A percentile compares a stretch with the other conserved stretches of the same genome.
These are phyloP conservation scores for Drosophila willistoni DNA, from an alignment of 1,140 invertebrate genomes.

Conservation along the genomic window DNA sequence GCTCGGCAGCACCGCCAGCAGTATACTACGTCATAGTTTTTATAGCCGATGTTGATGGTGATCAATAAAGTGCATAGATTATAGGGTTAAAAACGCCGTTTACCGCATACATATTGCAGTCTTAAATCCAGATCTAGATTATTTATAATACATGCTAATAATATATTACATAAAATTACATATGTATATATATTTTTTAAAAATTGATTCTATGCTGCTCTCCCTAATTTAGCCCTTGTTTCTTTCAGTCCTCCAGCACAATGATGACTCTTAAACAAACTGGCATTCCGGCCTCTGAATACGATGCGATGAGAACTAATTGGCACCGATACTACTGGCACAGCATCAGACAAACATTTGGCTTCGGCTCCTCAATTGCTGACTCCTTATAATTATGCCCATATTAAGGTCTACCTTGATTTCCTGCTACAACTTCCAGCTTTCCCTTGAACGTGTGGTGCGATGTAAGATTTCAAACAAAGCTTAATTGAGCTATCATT, in stretches of 20 bases:
- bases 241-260: slow-evolving; percentile 90
- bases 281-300: slow-evolving; percentile 91
- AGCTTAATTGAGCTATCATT: not conserved
- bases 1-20: too few relatives aligned
- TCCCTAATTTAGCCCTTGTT: not conserved
- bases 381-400: slow-evolving; percentile 62
- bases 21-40: too few relatives aligned
- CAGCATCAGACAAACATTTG: slow-evolving; percentile 95
- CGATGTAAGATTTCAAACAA: not conserved
- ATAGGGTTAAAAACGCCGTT: too few relatives aligned
- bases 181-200: too few relatives aligned
- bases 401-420: slow-evolving; percentile 12
- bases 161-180: too few relatives aligned
- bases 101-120: too few relatives aligned
- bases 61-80: too few relatives aligned
- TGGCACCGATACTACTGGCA: slow-evolving; percentile 97
- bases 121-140: too few relatives aligned
- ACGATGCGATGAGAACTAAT: slow-evolving; percentile 92
- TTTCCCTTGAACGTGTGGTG: not conserved
- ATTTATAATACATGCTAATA: too few relatives aligned
- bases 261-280: slow-evolving; percentile 91
- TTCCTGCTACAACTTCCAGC: slow-evolving; percentile 35
- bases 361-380: slow-evolving; percentile 90
- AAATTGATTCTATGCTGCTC: too few relatives aligned
- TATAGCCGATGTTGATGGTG: too few relatives aligned